These are phyloP conservation scores for Anorthoa munda DNA, from an alignment of 2,888 invertebrate genomes.

Conservation along the genomic window DNA sequence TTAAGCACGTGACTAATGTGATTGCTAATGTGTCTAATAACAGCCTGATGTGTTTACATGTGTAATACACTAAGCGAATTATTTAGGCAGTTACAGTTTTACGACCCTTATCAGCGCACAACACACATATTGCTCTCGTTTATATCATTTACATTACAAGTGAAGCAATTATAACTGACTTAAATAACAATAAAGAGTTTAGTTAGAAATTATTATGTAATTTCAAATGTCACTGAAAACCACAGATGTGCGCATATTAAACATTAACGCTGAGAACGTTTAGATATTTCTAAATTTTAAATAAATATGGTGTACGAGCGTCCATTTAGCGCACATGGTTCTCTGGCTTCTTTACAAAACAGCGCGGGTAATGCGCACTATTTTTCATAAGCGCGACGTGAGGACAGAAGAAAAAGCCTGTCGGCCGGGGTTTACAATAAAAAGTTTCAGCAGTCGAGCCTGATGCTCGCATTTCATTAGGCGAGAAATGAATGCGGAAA, in stretches of 20 bases:
- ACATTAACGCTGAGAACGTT: constrained; percentile 24
- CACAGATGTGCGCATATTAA: constrained; percentile 35
- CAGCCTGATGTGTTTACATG: constrained; percentile 49
- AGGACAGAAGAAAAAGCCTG: constrained; percentile 79
- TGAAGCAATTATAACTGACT: constrained; percentile 46
- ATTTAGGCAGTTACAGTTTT: constrained; percentile 50
- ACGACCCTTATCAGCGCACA: constrained; percentile 47
- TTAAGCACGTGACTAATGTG: constrained; percentile 54
- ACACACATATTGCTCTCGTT: constrained; percentile 44
- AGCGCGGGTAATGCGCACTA: constrained; percentile 75
- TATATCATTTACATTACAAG: constrained; percentile 46
- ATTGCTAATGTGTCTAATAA: constrained; percentile 57
- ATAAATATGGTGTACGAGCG: constrained; percentile 34
- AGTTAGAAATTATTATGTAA: constrained; percentile 50
- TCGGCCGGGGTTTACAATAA: constrained; percentile 80
- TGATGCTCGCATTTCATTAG: constrained; percentile 85
- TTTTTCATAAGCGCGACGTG: constrained; percentile 83
- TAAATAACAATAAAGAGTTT: constrained; percentile 54
- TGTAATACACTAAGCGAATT: constrained; percentile 44
- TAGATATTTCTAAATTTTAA: constrained; percentile 29
- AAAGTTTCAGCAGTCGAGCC: constrained; percentile 80
- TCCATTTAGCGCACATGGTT: constrained; percentile 49
- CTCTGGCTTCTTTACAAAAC: constrained; percentile 70
- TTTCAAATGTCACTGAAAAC: constrained; percentile 40
- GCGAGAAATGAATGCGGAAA: constrained; percentile 84